Percentiles rank a stretch among this genome's conserved stretches.
Conservation (phyloP, 1,140 invertebrate species). For the Pentalonia nigronervosa region DNA sequence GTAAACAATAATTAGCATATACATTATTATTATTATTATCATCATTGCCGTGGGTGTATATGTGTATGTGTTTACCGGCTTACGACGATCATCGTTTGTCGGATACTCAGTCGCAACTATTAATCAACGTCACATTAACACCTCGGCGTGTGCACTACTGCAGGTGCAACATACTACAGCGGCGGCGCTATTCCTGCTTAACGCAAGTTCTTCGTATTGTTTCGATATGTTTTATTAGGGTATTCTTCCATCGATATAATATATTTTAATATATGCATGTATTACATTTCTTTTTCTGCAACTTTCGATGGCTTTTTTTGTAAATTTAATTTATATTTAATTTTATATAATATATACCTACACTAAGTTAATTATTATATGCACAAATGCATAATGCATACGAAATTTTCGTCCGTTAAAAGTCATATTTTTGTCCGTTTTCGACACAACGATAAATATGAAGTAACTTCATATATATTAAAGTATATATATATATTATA, state of each 20-base stretch:
- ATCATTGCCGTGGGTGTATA: background rate
- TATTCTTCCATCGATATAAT: background rate
- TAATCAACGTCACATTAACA: constrained; percentile 55
- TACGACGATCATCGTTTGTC: constrained; percentile 17
- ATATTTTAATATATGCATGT: no score
- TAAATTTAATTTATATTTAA: background rate
- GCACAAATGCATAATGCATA: background rate
- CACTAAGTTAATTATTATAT: background rate
- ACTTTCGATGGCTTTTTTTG: background rate
- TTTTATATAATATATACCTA: background rate
- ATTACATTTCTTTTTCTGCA: no score
- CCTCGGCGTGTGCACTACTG: background rate
- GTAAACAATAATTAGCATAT: constrained; percentile 46
- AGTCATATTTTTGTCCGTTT: background rate
- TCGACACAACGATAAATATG: background rate
- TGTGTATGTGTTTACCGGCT: background rate
- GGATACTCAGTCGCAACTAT: background rate
- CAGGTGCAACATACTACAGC: background rate
- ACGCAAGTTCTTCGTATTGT: background rate
- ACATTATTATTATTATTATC: background rate
- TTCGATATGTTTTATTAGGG: background rate
- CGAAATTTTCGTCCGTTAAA: background rate
- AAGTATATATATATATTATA: no score
- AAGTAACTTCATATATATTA: no score
- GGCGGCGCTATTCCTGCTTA: background rate